Base-by-base conservation (phyloP, 2,888 invertebrate species). In the Hyposoter didymator region DNA sequence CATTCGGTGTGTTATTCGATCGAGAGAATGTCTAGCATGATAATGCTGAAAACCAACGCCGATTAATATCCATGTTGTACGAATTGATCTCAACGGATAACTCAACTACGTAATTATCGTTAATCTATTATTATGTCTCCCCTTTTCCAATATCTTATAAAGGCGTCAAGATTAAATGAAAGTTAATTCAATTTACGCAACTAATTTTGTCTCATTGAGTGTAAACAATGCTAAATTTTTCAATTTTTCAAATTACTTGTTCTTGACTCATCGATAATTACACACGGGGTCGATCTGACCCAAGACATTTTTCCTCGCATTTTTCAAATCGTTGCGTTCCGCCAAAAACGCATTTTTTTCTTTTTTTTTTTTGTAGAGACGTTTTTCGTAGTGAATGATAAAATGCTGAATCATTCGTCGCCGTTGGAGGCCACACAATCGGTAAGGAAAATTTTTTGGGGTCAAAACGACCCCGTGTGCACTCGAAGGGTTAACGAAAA, bases 11-110 rank as follows among this genome's bases (percentile, higher is more conserved):
- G 49, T 66, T 52, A 52, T 32, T 64, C 39, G 22, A 73, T 49
- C 17, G 45, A 78, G 64, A 55, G 59, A 69, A 78, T 69, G 76
- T 55, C 49, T 43, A n/a, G 35, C 39, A 43, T 22, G 52, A 32
- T 28, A 28, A 28, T n/a, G 14, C 39, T 73, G 47, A 49, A 52
- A 76, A 66, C 22, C 8, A 17, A 52, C 47, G 35, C 45, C 47
- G 62, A 75, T 64, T 64, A 39, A 35, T 52, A 59, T 67, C 43
- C 17, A 59, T 14, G 55, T 73, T 67, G 28, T 43, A 73, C 35
- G 32, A 43, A 19, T 45, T 52, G 82, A 70, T 75, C 69, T 49
- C 19, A 70, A 69, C 70, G 35, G 75, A 76, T 82, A 64, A 73
- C 52, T 66, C 47, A n/a, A 55, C 52, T 17, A n/a, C 52, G 14